Evolutionary conservation across 2,888 invertebrate species (phyloP).

Genomic region (Yponomeuta malinellus): DNA sequence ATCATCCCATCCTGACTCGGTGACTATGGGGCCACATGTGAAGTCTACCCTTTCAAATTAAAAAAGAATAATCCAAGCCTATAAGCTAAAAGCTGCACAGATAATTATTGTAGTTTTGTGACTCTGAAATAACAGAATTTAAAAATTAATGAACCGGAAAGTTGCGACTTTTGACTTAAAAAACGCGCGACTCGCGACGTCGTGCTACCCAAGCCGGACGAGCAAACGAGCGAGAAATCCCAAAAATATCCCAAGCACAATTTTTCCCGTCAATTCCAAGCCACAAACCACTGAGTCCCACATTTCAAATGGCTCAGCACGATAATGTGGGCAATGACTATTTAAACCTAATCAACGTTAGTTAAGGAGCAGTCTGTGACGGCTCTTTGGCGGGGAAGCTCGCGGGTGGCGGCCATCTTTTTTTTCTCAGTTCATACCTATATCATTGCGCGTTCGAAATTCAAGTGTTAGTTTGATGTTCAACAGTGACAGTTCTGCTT

Average conservation of each 20-base stretch:
- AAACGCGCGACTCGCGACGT: too few relatives aligned
- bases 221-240: too few relatives aligned
- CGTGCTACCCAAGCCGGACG: too few relatives aligned
- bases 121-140: too few relatives aligned
- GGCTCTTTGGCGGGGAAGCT: conserved; percentile 18
- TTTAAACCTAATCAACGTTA: conserved; percentile 80
- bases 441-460: conserved; percentile 31
- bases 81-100: too few relatives aligned
- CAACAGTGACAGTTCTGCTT: conserved; percentile 53
- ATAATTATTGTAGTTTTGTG: too few relatives aligned
- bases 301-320: conserved; percentile 37
- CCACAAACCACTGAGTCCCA: conserved; percentile 34
- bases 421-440: conserved; percentile 42
- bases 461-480: conserved; percentile 49
- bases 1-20: too few relatives aligned
- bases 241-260: conserved; percentile 12
- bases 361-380: conserved; percentile 76
- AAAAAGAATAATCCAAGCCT: too few relatives aligned
- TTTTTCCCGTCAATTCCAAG: conserved; percentile 9
- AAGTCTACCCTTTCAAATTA: too few relatives aligned
- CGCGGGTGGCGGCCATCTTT: conserved; percentile 40
- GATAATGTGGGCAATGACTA: conserved; percentile 75
- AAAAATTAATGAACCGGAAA: too few relatives aligned
- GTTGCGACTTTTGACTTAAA: too few relatives aligned
- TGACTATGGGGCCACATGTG: too few relatives aligned